phyloP scores from a whole-genome alignment of 2,888 invertebrate genomes.

The Leptarthrus brevirostris region DNA sequence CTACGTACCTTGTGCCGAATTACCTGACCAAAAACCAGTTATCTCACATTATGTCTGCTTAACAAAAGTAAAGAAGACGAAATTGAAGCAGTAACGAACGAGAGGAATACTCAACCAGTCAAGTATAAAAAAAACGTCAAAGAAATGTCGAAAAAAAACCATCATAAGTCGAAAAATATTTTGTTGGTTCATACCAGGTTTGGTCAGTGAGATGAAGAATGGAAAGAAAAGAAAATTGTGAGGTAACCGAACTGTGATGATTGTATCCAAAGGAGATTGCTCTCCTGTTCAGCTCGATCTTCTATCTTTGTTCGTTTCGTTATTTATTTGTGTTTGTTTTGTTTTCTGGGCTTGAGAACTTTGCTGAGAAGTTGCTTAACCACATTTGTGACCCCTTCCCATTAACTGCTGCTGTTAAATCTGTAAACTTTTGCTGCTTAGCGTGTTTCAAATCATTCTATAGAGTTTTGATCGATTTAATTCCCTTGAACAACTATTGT shows the following conservation, averaged over 20 bases:
- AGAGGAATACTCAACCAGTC: neutral
- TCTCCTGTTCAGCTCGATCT: neutral
- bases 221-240: neutral
- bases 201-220: constrained; percentile 14
- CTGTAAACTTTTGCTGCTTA: neutral
- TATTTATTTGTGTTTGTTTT: neutral
- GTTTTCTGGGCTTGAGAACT: constrained; percentile 15
- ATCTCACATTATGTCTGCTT: constrained; percentile 12
- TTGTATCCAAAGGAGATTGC: neutral
- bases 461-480: no score
- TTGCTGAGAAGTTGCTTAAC: constrained; percentile 34
- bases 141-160: neutral
- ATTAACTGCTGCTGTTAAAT: constrained; percentile 6
- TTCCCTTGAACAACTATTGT: no score
- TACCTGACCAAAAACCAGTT: constrained; percentile 33
- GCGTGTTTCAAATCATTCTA: neutral
- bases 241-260: constrained; percentile 14
- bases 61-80: constrained; percentile 20
- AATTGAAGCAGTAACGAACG: neutral
- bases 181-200: constrained; percentile 8
- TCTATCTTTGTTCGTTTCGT: neutral
- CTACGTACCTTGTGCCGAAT: neutral
- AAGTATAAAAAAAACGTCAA: neutral
- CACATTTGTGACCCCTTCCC: constrained; percentile 40
- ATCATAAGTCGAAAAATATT: neutral